Evolutionary conservation across 2,113 vertebrate species (phyloP), one percentile per base, ranked within the genome.

Genomic region (Dipodomys stephensi): DNA sequence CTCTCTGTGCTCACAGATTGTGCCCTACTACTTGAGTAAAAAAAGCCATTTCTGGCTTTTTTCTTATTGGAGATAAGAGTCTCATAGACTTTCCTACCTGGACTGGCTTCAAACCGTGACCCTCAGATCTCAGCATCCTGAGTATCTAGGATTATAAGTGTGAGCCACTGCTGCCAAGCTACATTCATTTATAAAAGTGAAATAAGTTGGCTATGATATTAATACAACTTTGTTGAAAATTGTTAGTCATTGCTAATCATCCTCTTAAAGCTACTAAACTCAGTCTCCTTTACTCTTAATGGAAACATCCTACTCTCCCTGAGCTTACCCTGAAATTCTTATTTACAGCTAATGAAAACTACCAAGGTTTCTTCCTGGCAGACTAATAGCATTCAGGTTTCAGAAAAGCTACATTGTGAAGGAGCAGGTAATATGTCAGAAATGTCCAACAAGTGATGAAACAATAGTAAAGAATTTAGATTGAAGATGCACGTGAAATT

Each of bases 341-440:
- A 49, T 28, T 7, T 62, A 23, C 19, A 67, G 20, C 27, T 53
- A 77, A 32, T 69, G 62, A 71, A 46, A 77, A 28, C 1, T 27
- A 44, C 85, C 62, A 89, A 60, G 13, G 64, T 53, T 82, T 73
- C 87, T 85, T 23, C 28, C 39, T 44, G 7, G 13, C 80, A 91
- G 49, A 85, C 20, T 28, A 82, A 67, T 4, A 94, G 27, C 27
- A 78, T 78, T 89, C 35, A 53, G 11, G 46, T 88, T 93, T 87
- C 44, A 93, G 30, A 84, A 57, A 93, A 83, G 64, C 35, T 92
- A 69, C 82, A 67, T 74, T 78, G 11, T 35, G 22, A 80, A 88
- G 64, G 10, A 35, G 39, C 60, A 71, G 49, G 81, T 64, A 77
- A 8, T 19, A 32, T 76, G 9, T 87, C 6, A 80, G 53, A 35